Base-by-base conservation (phyloP, 2,113 vertebrate genomes). In the Hyperoodon ampullatus region DNA sequence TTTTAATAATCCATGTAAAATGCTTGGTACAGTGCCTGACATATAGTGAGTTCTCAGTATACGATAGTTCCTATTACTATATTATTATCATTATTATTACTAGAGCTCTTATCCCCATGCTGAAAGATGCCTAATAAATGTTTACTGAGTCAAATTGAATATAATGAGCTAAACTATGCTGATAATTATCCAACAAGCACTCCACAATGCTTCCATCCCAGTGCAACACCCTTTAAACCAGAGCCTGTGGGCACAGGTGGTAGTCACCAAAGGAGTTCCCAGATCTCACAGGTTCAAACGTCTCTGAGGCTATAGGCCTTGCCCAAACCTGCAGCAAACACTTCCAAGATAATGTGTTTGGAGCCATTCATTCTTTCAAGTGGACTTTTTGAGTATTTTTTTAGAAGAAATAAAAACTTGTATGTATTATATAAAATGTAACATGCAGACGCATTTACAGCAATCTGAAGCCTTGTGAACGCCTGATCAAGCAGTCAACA, bases 351-450 rank as follows among this genome's bases (percentile, higher is more conserved):
- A 53, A 8, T 88, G 18, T 80, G 15, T 75, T 88, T 89, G 23
- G 24, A 58, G 18, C 30, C 42, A 44, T 75, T 88, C 44, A 85
- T 88, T 88, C 81, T 94, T 96, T 94, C 81, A 94, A 81, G 85
- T 2, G 68, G 30, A 77, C 28, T 94, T 65, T 60, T 87, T 93
- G 13, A 82, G 13, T n/a, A 87, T 50, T 96, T 90, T 93, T 15
- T 95, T 88, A 70, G 55, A 89, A 65, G 33, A 96, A 93, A 95
- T 74, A 87, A 94, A 96, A 92, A 44, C 2, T 4, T 91, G 16
- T 63, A 70, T 84, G 44, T 14, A 90, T 55, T 90, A 55, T 18
- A 71, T 81, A 95, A 95, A 95, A 88, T 65, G 2, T 71, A 82
- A 96, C 71, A 66, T 82, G 4, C 28, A 78, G 77, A 86, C 28